These are phyloP conservation scores for Ceramica pisi DNA, from an alignment of 2,888 invertebrate genomes.

Conservation along the genomic window DNA sequence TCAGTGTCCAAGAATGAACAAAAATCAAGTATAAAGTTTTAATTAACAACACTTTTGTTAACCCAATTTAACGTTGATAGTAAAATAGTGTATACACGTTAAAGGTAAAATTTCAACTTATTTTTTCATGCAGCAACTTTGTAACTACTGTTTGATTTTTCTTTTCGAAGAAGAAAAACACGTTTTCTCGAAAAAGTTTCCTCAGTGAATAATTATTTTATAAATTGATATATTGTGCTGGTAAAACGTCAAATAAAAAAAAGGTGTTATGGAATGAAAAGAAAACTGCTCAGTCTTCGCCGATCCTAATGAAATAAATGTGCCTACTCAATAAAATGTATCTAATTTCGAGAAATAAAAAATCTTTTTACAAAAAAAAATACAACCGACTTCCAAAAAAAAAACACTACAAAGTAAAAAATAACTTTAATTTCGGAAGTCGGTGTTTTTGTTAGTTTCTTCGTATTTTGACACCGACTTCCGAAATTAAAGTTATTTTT, in stretches of 20 bases:
- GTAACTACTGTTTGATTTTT: background rate
- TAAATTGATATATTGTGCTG: background rate
- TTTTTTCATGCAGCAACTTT: constrained; percentile 1
- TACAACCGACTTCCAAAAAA: too few relatives aligned
- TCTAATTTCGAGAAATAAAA: too few relatives aligned
- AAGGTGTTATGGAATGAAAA: too few relatives aligned
- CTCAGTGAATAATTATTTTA: background rate
- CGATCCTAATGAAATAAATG: too few relatives aligned
- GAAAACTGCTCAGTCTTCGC: too few relatives aligned
- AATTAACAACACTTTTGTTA: constrained; percentile 14
- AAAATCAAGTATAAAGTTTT: constrained; percentile 15
- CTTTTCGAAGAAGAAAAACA: background rate
- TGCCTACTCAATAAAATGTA: too few relatives aligned
- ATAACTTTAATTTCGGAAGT: too few relatives aligned
- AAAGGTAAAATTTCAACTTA: background rate
- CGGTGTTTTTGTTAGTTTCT: too few relatives aligned
- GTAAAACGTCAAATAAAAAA: background rate
- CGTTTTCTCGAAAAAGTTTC: background rate
- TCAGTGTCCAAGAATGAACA: background rate
- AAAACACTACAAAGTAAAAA: too few relatives aligned
- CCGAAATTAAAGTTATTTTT: too few relatives aligned
- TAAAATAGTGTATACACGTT: background rate
- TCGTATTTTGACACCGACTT: too few relatives aligned
- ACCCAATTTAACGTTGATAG: background rate
- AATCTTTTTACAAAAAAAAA: too few relatives aligned